Conservation (phyloP, 2,797 vertebrate species). For the Propithecus deckenii region DNA sequence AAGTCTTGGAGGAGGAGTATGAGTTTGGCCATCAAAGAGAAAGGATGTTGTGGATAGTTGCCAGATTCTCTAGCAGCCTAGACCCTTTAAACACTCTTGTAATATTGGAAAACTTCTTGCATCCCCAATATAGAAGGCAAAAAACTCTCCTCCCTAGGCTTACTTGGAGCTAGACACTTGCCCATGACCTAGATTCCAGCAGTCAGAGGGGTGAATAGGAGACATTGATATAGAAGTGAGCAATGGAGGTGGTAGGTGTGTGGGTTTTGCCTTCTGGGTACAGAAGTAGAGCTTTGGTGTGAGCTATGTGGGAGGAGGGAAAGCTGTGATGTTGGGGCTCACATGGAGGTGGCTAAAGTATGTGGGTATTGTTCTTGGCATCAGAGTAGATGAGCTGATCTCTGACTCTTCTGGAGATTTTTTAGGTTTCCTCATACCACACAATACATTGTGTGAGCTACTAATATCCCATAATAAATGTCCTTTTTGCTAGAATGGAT, state of each 20-base stretch:
- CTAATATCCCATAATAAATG: background rate
- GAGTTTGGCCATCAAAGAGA: background rate
- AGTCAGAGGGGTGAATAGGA: background rate
- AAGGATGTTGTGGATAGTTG: background rate
- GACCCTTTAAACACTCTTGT: background rate
- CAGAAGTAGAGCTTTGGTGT: background rate
- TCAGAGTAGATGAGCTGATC: background rate
- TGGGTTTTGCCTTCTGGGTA: slow-evolving; percentile 8
- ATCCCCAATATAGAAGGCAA: background rate
- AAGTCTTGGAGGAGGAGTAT: background rate
- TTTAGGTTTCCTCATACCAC: background rate
- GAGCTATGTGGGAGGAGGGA: background rate
- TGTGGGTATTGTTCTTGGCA: background rate
- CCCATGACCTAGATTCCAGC: background rate
- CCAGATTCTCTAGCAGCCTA: background rate
- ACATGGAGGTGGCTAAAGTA: background rate
- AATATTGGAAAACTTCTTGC: background rate
- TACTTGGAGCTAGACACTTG: background rate
- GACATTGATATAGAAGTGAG: background rate
- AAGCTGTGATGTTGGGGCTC: background rate
- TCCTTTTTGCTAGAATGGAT: background rate
- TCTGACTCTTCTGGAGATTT: background rate
- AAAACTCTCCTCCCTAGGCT: background rate
- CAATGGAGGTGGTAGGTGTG: background rate
- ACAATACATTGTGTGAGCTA: background rate